A percentile compares a stretch with the other conserved stretches of the same genome.
Evolutionary conservation across 2,113 vertebrate genomes (phyloP).

Genomic region (Semicossyphus pulcher): DNA sequence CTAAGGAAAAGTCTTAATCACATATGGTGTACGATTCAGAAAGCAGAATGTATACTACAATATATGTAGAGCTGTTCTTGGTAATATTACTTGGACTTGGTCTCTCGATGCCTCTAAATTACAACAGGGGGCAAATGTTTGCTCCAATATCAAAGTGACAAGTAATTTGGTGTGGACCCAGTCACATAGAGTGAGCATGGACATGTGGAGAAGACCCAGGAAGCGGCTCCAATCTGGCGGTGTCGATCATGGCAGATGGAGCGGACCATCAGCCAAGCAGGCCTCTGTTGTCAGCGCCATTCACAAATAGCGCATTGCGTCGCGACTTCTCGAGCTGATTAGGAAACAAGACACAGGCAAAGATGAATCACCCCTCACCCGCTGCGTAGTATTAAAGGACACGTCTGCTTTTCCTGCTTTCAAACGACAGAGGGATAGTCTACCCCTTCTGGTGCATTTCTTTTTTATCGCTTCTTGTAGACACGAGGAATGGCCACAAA

Average conservation of each 20-base stretch:
- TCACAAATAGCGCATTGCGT: constrained; percentile 56
- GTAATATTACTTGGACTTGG: not conserved
- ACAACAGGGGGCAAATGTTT: constrained; percentile 33
- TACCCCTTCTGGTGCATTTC: constrained; percentile 15
- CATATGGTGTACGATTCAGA: constrained; percentile 1
- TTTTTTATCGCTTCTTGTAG: constrained; percentile 25
- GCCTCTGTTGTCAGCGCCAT: constrained; percentile 50
- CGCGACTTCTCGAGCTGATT: constrained; percentile 56
- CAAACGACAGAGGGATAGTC: constrained; percentile 29
- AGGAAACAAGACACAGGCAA: constrained; percentile 57
- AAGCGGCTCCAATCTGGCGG: constrained; percentile 70
- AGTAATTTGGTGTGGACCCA: constrained; percentile 58
- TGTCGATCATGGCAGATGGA: constrained; percentile 67
- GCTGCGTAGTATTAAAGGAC: constrained; percentile 62
- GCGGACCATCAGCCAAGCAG: constrained; percentile 53
- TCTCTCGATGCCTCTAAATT: constrained; percentile 1
- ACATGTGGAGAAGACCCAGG: constrained; percentile 72
- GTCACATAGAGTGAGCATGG: constrained; percentile 47
- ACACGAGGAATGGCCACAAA: constrained; percentile 30
- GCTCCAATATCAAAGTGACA: constrained; percentile 60
- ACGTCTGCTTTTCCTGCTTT: constrained; percentile 47
- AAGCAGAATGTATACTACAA: not conserved
- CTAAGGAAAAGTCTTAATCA: constrained; percentile 11
- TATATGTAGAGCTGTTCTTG: not conserved
- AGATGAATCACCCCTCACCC: constrained; percentile 50